These are phyloP conservation scores for Xerus rutilus DNA, from an alignment of 2,797 vertebrate species.

Conservation along the genomic window DNA sequence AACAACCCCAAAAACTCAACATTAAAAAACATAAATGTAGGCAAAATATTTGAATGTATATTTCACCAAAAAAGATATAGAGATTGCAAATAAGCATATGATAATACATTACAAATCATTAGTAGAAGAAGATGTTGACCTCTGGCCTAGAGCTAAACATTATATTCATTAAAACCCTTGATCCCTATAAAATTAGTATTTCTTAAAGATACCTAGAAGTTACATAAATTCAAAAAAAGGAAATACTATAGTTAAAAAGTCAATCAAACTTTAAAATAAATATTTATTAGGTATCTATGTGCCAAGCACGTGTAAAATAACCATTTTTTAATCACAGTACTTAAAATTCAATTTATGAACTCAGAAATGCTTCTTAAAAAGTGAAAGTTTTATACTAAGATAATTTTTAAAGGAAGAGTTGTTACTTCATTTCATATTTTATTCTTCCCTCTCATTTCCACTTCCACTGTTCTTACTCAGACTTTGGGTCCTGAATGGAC, in stretches of 20 bases:
- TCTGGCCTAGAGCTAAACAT: background rate
- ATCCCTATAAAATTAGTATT: background rate
- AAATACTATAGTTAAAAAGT: background rate
- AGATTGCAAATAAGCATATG: background rate
- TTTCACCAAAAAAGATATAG: background rate
- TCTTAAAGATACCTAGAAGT: background rate
- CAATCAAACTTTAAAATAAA: background rate
- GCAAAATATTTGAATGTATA: background rate
- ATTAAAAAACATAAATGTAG: conserved; percentile 17
- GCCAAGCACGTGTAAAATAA: background rate
- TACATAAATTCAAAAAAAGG: background rate
- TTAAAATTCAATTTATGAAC: conserved; percentile 26
- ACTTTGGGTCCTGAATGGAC: background rate
- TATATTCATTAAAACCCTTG: background rate
- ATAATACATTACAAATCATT: background rate
- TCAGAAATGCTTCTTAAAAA: background rate
- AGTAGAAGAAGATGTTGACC: background rate
- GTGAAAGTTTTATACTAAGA: background rate
- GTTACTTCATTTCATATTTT: background rate
- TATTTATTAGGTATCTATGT: background rate
- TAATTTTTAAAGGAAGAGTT: background rate
- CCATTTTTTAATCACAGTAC: background rate
- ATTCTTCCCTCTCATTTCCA: background rate
- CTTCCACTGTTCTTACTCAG: background rate
- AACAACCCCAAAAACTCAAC: conserved; percentile 38